Conservation (phyloP, 2,888 invertebrate genomes). For the Opisthograptis luteolata region DNA sequence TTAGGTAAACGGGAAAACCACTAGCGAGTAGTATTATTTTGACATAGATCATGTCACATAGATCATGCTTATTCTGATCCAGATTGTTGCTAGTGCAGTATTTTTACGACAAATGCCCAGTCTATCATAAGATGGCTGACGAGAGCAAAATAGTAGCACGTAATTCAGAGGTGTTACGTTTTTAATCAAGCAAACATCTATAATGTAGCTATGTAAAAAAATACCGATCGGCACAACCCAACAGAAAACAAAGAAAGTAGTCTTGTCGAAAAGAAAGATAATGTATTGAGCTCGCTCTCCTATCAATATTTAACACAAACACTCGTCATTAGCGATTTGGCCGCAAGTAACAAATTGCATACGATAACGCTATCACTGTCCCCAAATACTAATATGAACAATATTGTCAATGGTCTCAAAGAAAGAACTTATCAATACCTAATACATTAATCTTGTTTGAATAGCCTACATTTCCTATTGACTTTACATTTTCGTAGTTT, state of each 20-base stretch:
- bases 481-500: slow-evolving; percentile 28
- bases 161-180: too few relatives aligned
- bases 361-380: slow-evolving; percentile 67
- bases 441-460: slow-evolving; percentile 35
- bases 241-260: not conserved
- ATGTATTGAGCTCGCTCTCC: slow-evolving; percentile 18
- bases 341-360: slow-evolving; percentile 75
- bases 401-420: slow-evolving; percentile 66
- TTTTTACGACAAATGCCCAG: too few relatives aligned
- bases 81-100: too few relatives aligned
- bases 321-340: slow-evolving; percentile 69
- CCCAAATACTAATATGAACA: slow-evolving; percentile 57
- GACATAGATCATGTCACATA: too few relatives aligned
- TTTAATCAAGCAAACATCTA: too few relatives aligned
- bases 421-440: slow-evolving; percentile 43
- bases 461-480: slow-evolving; percentile 18
- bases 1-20: too few relatives aligned
- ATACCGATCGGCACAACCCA: too few relatives aligned
- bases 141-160: too few relatives aligned
- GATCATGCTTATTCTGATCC: too few relatives aligned
- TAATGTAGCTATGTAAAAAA: too few relatives aligned
- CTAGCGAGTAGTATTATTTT: too few relatives aligned
- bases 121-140: too few relatives aligned
- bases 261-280: not conserved
- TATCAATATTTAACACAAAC: slow-evolving; percentile 47